These are phyloP conservation scores for Polydrusus cervinus DNA, from an alignment of 2,888 invertebrate genomes.

Conservation along the genomic window DNA sequence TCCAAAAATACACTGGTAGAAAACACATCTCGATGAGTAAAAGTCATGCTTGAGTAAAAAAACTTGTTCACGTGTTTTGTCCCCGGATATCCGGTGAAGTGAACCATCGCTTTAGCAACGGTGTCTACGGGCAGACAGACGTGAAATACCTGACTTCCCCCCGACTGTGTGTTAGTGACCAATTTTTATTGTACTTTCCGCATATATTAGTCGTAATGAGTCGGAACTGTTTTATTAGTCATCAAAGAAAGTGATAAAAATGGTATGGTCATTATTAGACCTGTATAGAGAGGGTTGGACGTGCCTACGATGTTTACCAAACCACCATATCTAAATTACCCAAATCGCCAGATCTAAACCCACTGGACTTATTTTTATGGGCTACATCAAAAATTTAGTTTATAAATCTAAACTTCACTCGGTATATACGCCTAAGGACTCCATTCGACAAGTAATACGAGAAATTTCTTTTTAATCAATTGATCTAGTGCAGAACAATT, in stretches of 20 bases:
- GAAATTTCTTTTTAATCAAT: no score
- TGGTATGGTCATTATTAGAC: no score
- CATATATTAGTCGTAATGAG: conserved; percentile 23
- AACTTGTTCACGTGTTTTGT: conserved; percentile 20
- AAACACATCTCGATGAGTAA: not conserved
- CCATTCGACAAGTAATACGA: no score
- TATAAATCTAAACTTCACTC: no score
- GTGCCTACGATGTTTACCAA: no score
- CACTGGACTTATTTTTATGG: no score
- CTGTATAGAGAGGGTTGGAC: no score
- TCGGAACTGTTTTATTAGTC: conserved; percentile 5
- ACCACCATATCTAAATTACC: no score
- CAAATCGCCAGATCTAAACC: no score
- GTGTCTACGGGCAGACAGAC: conserved; percentile 32
- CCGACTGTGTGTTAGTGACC: conserved; percentile 12
- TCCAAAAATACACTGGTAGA: not conserved
- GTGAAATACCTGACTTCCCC: conserved; percentile 42
- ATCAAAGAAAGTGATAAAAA: not conserved
- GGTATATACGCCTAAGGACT: no score
- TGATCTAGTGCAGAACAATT: no score
- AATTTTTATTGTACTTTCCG: conserved; percentile 25
- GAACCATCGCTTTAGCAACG: conserved; percentile 26
- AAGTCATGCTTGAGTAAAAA: conserved; percentile 32
- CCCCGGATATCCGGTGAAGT: conserved; percentile 34
- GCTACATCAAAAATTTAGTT: no score